Evolutionary conservation across 2,797 vertebrate genomes (phyloP), one percentile per base, ranked within the genome.

Genomic region (Pipistrellus kuhlii): DNA sequence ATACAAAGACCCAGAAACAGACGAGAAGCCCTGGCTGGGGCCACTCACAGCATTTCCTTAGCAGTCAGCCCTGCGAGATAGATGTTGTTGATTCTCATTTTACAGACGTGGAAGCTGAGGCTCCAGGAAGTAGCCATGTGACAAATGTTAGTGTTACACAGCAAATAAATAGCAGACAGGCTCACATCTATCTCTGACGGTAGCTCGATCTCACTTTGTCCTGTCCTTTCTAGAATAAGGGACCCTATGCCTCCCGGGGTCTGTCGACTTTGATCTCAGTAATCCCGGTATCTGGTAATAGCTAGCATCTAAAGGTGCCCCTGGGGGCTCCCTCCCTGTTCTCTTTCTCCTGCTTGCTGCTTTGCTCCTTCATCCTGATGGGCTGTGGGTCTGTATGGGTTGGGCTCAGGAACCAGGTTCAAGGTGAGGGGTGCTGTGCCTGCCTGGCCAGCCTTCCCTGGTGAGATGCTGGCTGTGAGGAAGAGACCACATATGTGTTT

Each of bases 101-200:
- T 38, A 48, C 35, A 57, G 30, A 72, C n/a, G 2, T 76, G 77
- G 73, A 85, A 82, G 82, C 35, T 18, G 15, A 91, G 81, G 35
- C 9, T 48, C 21, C 14, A 6, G 78, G 64, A 71, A 30, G 71
- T 86, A 64, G 44, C 51, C 64, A 23, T 9, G 32, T 46, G 14
- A 8, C 66, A 57, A 11, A 68, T 48, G 72, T 62, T 57, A 8
- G 8, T 25, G 71, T 30, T 6, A 5, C 18, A 6, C 2, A 6
- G 73, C 7, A 78, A 55, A 55, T 18, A 25, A 57, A 35, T 15
- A 82, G 46, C 75, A 92, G 48, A 38, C 25, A 30, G 21, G 72
- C 72, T 82, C 27, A 35, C 27, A 57, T 72, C 85, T 57, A 32
- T 62, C 41, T 25, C 89, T 35, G 57, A 71, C 0, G 6, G 44